phyloP scores from a whole-genome alignment of 2,113 vertebrate genomes.

The Cairina moschata region DNA sequence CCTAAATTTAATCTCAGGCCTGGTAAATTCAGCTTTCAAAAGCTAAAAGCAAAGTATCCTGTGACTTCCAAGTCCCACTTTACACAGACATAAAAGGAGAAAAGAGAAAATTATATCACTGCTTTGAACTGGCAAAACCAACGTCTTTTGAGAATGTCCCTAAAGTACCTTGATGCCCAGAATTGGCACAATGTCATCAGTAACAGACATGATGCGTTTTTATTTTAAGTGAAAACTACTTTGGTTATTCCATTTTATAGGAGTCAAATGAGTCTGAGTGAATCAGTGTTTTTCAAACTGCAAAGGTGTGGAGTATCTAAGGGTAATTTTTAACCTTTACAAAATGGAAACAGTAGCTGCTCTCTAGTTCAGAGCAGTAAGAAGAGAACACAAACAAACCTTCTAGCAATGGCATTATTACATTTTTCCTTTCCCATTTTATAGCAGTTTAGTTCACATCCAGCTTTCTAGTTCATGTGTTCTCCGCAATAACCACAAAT shows the following conservation, averaged over 20 bases:
- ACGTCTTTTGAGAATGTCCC: neutral
- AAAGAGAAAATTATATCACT: neutral
- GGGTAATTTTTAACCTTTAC: neutral
- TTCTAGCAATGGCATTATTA: neutral
- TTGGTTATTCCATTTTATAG: neutral
- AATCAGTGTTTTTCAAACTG: neutral
- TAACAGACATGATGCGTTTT: neutral
- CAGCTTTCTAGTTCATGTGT: neutral
- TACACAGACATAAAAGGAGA: neutral
- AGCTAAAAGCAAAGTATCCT: neutral
- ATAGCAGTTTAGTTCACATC: neutral
- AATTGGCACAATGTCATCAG: neutral
- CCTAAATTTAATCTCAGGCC: neutral
- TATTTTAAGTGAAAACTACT: neutral
- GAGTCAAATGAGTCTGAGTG: neutral
- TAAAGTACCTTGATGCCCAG: neutral
- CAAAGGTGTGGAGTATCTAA: neutral
- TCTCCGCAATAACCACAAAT: neutral
- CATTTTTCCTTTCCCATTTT: neutral
- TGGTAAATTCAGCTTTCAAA: neutral
- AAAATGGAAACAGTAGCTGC: neutral
- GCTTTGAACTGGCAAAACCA: neutral
- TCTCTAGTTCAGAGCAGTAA: neutral
- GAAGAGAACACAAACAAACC: neutral
- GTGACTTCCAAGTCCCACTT: neutral